These are phyloP conservation scores for Amblyopsis rosae DNA, from an alignment of 2,113 vertebrate species.

Conservation along the genomic window DNA sequence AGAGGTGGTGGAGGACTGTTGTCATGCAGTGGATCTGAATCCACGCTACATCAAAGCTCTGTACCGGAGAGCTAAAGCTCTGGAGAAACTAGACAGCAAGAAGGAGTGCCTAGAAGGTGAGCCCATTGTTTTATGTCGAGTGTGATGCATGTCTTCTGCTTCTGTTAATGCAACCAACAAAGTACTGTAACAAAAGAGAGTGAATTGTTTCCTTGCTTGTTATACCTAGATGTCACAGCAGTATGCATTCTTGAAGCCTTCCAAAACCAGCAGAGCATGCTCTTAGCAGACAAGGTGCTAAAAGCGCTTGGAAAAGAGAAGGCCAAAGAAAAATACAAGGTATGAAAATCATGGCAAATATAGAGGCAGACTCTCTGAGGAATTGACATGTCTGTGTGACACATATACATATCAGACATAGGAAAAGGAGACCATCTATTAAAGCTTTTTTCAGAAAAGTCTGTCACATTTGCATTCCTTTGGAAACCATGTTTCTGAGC, in stretches of 20 bases:
- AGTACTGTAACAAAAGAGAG: not conserved
- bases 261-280: constrained; percentile 99
- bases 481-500: too few relatives aligned
- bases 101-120: constrained; percentile 97
- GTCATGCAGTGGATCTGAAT: constrained; percentile 91
- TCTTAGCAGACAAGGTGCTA: constrained; percentile 96
- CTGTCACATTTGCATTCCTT: not conserved
- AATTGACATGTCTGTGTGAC: not conserved
- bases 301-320: constrained; percentile 98
- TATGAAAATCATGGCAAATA: constrained; percentile 44
- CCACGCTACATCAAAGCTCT: constrained; percentile 97
- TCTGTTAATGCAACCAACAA: not conserved
- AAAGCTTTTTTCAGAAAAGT: not conserved
- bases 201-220: not conserved
- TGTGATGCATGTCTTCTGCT: not conserved
- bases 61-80: constrained; percentile 95
- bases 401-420: not conserved
- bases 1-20: constrained; percentile 94
- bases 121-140: not conserved
- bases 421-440: not conserved
- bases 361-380: not conserved
- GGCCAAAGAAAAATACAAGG: constrained; percentile 99
- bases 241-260: constrained; percentile 98
- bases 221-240: constrained; percentile 89
- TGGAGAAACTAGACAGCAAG: constrained; percentile 95